phyloP scores from a whole-genome alignment of 1,140 invertebrate genomes.

The Eueides isabella region DNA sequence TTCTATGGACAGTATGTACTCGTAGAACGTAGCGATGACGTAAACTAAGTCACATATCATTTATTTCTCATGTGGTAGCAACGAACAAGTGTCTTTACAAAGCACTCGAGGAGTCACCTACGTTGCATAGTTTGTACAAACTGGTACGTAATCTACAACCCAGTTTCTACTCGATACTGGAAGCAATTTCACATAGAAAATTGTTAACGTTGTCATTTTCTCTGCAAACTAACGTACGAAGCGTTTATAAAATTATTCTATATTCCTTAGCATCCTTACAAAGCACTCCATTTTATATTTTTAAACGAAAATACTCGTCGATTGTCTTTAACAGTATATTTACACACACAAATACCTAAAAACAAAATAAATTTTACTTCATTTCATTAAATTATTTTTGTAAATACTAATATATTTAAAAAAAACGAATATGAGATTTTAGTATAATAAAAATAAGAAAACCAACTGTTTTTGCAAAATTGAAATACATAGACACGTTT shows the following conservation, averaged over 20 bases:
- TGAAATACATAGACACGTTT: background rate
- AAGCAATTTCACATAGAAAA: constrained; percentile 27
- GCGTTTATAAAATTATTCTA: constrained; percentile 6
- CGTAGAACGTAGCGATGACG: background rate
- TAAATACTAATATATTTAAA: background rate
- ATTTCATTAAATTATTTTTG: too few relatives aligned
- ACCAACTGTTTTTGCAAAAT: background rate
- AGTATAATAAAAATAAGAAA: background rate
- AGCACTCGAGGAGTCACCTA: constrained; percentile 3
- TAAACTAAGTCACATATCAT: background rate
- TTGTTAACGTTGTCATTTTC: constrained; percentile 24
- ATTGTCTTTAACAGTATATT: constrained; percentile 9
- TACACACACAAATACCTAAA: background rate
- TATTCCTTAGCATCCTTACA: constrained; percentile 6
- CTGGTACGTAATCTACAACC: constrained; percentile 9
- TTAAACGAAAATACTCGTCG: constrained; percentile 10
- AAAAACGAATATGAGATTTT: background rate
- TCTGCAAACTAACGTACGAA: constrained; percentile 13
- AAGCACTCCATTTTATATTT: background rate
- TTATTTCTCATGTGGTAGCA: constrained; percentile 3
- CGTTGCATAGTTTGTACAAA: constrained; percentile 14
- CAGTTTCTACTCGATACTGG: constrained; percentile 18
- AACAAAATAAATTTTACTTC: background rate
- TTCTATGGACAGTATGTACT: background rate
- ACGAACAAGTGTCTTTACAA: constrained; percentile 18